Evolutionary conservation across 2,797 vertebrate species (phyloP).

Genomic region (Tolypeutes matacus): DNA sequence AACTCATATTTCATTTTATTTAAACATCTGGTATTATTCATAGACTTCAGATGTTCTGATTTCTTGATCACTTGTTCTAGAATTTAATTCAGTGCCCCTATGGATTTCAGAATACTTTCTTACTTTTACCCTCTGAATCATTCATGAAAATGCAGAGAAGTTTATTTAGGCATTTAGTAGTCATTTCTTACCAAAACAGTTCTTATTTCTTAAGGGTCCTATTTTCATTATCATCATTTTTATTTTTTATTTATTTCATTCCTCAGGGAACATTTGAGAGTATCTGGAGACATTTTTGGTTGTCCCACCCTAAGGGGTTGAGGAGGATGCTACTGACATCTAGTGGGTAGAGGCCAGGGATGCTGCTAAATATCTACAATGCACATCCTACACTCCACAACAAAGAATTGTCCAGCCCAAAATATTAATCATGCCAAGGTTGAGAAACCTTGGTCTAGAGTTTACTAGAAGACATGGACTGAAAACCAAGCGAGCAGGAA

Average conservation of each 20-base stretch:
- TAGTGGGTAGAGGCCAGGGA: background rate
- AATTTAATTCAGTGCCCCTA: background rate
- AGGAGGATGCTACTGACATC: background rate
- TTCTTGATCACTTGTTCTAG: constrained; percentile 15
- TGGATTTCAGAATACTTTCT: constrained; percentile 47
- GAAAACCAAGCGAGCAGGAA: background rate
- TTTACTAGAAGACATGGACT: background rate
- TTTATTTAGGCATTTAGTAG: constrained; percentile 38
- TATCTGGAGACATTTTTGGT: background rate
- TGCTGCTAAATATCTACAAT: background rate
- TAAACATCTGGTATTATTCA: background rate
- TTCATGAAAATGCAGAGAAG: background rate
- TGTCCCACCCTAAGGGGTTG: background rate
- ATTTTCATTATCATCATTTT: constrained; percentile 31
- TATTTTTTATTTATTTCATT: background rate
- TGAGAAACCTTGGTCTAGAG: background rate
- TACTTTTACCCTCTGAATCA: background rate
- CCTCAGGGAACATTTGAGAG: no score
- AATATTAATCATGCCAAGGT: background rate
- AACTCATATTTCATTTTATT: constrained; percentile 42
- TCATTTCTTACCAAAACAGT: background rate
- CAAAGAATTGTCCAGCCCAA: background rate
- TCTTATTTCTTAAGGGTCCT: background rate
- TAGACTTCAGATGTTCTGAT: constrained; percentile 21
- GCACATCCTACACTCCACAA: background rate